A percentile compares a stretch with the other conserved stretches of the same genome.
These are phyloP conservation scores for Plestiodon gilberti DNA, from an alignment of 2,113 vertebrate species.

Conservation along the genomic window DNA sequence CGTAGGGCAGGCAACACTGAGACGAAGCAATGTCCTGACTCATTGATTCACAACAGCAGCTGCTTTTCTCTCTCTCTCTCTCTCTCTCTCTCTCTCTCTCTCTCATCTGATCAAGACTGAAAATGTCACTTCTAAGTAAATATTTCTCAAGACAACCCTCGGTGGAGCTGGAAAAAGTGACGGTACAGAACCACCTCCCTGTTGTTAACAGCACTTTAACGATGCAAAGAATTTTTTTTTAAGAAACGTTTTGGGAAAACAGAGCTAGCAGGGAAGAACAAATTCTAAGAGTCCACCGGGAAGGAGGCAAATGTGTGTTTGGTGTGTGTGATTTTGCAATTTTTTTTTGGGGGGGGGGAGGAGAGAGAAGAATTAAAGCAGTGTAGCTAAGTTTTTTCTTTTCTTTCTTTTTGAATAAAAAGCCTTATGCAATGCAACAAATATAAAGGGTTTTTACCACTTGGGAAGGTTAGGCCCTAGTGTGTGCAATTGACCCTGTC, in stretches of 20 bases:
- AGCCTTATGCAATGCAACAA: background rate
- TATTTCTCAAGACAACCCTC: background rate
- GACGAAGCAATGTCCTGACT: too few relatives aligned
- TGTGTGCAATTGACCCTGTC: background rate
- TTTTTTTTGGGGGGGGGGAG: too few relatives aligned
- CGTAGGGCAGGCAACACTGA: too few relatives aligned
- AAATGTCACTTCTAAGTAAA: conserved; percentile 3
- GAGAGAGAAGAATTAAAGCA: background rate
- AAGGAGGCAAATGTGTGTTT: background rate
- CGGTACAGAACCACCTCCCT: conserved; percentile 7
- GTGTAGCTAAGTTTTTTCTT: background rate
- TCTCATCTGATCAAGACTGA: conserved; percentile 27
- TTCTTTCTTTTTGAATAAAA: background rate
- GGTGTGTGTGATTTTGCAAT: background rate
- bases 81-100: background rate
- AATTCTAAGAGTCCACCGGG: background rate
- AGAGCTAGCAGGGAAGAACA: conserved; percentile 7
- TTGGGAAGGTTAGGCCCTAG: background rate
- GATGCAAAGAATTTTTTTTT: conserved; percentile 16
- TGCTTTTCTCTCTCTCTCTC: background rate
- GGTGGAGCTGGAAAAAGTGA: conserved; percentile 17
- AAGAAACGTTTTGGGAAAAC: background rate
- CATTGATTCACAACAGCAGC: too few relatives aligned
- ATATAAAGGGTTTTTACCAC: too few relatives aligned
- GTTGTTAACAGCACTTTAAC: conserved; percentile 25